phyloP scores from a whole-genome alignment of 1,140 invertebrate species.

The Bombus haemorrhoidalis region DNA sequence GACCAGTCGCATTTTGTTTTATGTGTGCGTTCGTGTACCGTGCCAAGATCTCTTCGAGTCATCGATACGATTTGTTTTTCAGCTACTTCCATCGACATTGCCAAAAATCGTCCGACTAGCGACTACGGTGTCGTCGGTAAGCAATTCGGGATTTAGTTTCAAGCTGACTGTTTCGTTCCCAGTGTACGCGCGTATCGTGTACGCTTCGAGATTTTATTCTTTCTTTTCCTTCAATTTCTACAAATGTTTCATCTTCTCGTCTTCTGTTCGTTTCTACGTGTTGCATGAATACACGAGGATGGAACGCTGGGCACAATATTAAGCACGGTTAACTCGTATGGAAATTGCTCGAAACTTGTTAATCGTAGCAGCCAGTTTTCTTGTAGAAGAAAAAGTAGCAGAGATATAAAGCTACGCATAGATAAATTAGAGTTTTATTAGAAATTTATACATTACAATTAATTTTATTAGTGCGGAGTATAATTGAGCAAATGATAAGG shows the following conservation, averaged over 20 bases:
- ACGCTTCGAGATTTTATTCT: not conserved
- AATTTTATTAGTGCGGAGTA: no score
- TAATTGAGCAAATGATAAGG: no score
- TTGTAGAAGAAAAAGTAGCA: no score
- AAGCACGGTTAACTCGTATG: not conserved
- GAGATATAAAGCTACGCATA: no score
- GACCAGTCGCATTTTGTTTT: not conserved
- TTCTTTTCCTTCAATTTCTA: not conserved
- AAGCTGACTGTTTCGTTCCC: not conserved
- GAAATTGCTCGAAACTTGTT: slow-evolving; percentile 5
- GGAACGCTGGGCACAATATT: not conserved
- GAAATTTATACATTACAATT: no score
- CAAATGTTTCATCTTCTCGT: not conserved
- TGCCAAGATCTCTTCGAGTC: slow-evolving; percentile 2
- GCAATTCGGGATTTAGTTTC: slow-evolving; percentile 20
- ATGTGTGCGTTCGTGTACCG: slow-evolving; percentile 9
- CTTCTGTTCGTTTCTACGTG: not conserved
- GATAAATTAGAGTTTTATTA: no score
- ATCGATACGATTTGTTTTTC: slow-evolving; percentile 43
- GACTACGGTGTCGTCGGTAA: slow-evolving; percentile 31
- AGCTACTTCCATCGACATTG: slow-evolving; percentile 46
- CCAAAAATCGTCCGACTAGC: slow-evolving; percentile 30
- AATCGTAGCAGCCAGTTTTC: not conserved
- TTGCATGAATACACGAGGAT: slow-evolving; percentile 6
- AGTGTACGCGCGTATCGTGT: not conserved